Evolutionary conservation across 2,797 vertebrate genomes (phyloP), one percentile per base, ranked within the genome.

Genomic region (Hoplostethus atlanticus): DNA sequence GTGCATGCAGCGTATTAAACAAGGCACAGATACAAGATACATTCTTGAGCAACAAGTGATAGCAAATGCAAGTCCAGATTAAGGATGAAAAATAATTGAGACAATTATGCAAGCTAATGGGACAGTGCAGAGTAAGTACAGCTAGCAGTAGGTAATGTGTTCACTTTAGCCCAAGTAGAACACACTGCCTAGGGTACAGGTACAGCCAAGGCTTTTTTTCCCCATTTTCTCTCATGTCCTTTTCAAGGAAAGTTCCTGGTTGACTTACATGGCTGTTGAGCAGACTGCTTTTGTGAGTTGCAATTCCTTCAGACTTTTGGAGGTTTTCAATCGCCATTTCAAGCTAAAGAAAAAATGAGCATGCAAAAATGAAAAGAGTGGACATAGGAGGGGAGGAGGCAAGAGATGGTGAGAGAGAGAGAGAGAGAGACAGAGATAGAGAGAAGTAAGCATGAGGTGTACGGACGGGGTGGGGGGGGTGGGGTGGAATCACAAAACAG

Each of bases 281-380:
- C 94, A 99, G 96, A 96, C 95, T 97, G 96, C 96, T 98, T 97
- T 99, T 99, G 97, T 99, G 98, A 95, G 98, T 96, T 84, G 97
- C 96, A 94, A 99, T 97, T 95, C 98, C 98, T 96, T 99, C 97
- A 94, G 95, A 97, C 97, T 99, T 99, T 96, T 98, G 98, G 93
- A 99, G 98, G 94, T 98, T 98, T 96, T 99, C 97, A 96, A 99
- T 99, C 96, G 97, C 97, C 97, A 98, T 97, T 98, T 99, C 97
- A 98, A 99, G 97, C 98, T 99, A 97, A 92, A 95, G 95, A 94
- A 95, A 93, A 94, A 94, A 92, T 90, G 92, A 86, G 94, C 94
- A 96, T 95, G 95, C 93, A 90, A 93, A 86, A 93, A 73, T 85
- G 72, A 77, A 72, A 74, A 83, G 68, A 78, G 86, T 84, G 71